Evolutionary conservation across 2,888 invertebrate genomes (phyloP).

Genomic region (Terebella lapidaria): DNA sequence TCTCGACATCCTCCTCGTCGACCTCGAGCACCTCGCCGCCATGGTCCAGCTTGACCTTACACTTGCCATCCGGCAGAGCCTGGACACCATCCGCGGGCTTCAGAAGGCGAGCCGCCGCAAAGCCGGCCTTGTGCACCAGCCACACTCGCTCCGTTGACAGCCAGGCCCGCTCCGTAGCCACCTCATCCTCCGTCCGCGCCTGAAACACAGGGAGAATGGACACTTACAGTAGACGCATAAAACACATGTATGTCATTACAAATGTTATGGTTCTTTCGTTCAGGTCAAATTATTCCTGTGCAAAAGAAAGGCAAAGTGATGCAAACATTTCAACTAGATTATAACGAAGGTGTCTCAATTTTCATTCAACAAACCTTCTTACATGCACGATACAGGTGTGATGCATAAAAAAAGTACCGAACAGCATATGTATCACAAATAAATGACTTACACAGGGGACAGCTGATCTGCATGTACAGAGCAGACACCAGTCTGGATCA

Average conservation of each 20-base stretch:
- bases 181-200: constrained; percentile 68
- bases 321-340: too few relatives aligned
- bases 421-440: too few relatives aligned
- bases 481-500: too few relatives aligned
- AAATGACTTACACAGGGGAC: too few relatives aligned
- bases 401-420: too few relatives aligned
- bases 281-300: too few relatives aligned
- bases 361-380: too few relatives aligned
- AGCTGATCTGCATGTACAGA: too few relatives aligned
- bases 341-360: too few relatives aligned
- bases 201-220: constrained; percentile 39
- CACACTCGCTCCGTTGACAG: constrained; percentile 73
- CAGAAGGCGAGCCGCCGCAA: constrained; percentile 66
- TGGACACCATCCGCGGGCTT: constrained; percentile 35
- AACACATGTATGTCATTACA: neutral
- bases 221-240: neutral
- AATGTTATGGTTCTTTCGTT: too few relatives aligned
- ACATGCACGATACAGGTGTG: too few relatives aligned
- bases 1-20: constrained; percentile 93
- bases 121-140: constrained; percentile 90
- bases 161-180: constrained; percentile 66
- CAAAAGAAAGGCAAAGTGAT: too few relatives aligned
- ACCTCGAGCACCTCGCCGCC: constrained; percentile 79
- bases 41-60: constrained; percentile 72
- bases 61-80: constrained; percentile 56